Evolutionary conservation across 2,797 vertebrate species (phyloP).

Genomic region (Myotis planiceps): DNA sequence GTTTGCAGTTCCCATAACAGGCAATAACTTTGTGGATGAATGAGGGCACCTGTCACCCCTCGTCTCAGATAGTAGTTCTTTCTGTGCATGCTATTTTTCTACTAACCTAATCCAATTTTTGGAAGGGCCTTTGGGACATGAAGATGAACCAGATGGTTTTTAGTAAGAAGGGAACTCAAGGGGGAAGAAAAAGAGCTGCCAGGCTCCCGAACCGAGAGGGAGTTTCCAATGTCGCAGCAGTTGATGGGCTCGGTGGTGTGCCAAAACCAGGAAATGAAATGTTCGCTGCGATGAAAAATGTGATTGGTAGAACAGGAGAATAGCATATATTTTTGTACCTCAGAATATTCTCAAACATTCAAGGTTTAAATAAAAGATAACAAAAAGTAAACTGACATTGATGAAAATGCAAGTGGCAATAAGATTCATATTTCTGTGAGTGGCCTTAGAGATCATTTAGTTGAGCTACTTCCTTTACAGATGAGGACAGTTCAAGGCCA

Average conservation of each 20-base stretch:
- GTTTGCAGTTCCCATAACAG: not conserved
- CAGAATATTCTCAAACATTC: not conserved
- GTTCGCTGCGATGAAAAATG: not conserved
- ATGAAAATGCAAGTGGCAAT: not conserved
- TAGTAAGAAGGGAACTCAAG: not conserved
- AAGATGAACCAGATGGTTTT: not conserved
- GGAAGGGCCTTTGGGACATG: not conserved
- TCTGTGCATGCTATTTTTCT: not conserved
- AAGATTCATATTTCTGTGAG: not conserved
- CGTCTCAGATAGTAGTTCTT: not conserved
- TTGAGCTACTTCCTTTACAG: not conserved
- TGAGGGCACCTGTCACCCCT: not conserved
- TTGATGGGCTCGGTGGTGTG: not conserved
- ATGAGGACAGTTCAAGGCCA: not conserved
- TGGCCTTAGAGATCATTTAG: not conserved
- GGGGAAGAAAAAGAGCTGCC: not conserved
- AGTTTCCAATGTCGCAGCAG: not conserved
- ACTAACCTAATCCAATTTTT: not conserved
- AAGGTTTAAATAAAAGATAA: not conserved
- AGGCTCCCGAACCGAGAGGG: not conserved
- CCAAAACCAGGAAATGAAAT: not conserved
- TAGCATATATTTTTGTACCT: not conserved
- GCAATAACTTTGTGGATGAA: not conserved
- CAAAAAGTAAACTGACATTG: not conserved
- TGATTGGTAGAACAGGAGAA: not conserved